phyloP scores from a whole-genome alignment of 2,113 vertebrate species.

The Rana temporaria region DNA sequence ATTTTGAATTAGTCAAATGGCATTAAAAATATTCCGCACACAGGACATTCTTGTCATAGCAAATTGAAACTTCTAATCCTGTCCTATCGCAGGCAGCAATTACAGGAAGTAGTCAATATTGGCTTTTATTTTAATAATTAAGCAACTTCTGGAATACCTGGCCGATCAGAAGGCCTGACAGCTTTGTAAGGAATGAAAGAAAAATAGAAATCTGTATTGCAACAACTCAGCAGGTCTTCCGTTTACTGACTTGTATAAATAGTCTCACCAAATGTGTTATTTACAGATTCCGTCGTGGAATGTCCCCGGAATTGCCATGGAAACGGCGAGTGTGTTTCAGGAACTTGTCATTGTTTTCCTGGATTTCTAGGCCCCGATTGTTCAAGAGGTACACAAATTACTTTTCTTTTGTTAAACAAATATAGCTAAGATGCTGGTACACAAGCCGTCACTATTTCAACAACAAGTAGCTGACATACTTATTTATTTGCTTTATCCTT shows the following conservation, averaged over 20 bases:
- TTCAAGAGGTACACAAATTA: conserved; percentile 85
- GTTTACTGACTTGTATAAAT: conserved; percentile 20
- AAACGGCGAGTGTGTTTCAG: conserved; percentile 95
- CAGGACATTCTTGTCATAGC: conserved; percentile 37
- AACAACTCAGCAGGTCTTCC: background rate
- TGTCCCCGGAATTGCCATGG: conserved; percentile 97
- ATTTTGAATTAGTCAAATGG: conserved; percentile 50
- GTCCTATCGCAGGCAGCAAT: conserved; percentile 26
- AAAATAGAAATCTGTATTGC: background rate
- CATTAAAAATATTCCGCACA: conserved; percentile 18
- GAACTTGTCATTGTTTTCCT: conserved; percentile 96
- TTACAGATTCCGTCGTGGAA: conserved; percentile 92
- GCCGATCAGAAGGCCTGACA: background rate
- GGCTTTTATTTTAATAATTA: background rate
- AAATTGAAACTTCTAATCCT: conserved; percentile 52
- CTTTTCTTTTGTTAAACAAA: conserved; percentile 55
- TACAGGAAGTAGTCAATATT: conserved; percentile 55
- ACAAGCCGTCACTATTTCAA: conserved; percentile 24
- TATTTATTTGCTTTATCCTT: conserved; percentile 29
- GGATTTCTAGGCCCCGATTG: conserved; percentile 97
- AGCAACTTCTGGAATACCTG: background rate
- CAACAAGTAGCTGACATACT: conserved; percentile 24
- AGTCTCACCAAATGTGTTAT: conserved; percentile 53
- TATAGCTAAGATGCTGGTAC: conserved; percentile 48
- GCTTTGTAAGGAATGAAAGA: background rate